Evolutionary conservation across 2,888 invertebrate genomes (phyloP).

Genomic region (Kuschelorhynchus macadamiae): DNA sequence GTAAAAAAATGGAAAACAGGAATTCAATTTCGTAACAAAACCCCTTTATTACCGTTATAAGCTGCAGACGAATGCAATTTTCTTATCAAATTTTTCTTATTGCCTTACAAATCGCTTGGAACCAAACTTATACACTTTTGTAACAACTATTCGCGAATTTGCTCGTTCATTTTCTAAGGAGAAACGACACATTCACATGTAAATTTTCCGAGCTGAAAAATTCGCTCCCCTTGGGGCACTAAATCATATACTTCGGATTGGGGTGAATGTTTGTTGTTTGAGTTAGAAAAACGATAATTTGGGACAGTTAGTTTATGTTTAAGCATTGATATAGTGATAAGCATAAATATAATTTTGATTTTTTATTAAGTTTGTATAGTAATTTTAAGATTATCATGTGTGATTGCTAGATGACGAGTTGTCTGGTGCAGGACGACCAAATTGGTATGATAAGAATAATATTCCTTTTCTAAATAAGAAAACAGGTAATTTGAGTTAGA

Average conservation of each 20-base stretch:
- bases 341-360: too few species aligned
- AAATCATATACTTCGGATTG: conserved; percentile 34
- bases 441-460: too few species aligned
- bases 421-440: too few species aligned
- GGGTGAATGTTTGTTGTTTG: too few species aligned
- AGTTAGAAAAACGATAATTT: too few species aligned
- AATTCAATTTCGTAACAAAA: conserved; percentile 24
- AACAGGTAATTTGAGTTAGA: too few species aligned
- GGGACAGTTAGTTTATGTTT: too few species aligned
- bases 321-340: too few species aligned
- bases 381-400: too few species aligned
- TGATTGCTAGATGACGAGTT: too few species aligned
- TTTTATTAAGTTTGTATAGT: too few species aligned
- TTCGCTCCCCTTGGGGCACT: conserved; percentile 28
- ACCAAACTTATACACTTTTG: conserved; percentile 37
- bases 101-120: conserved; percentile 45
- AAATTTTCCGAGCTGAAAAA: conserved; percentile 41
- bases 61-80: conserved; percentile 39
- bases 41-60: conserved; percentile 28
- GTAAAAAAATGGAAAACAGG: neutral
- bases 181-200: conserved; percentile 49
- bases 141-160: conserved; percentile 41
- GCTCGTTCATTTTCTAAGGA: conserved; percentile 45
- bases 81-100: conserved; percentile 47
- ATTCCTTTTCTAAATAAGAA: too few species aligned